phyloP scores from a whole-genome alignment of 1,140 invertebrate genomes.

The Nebria ingens region DNA sequence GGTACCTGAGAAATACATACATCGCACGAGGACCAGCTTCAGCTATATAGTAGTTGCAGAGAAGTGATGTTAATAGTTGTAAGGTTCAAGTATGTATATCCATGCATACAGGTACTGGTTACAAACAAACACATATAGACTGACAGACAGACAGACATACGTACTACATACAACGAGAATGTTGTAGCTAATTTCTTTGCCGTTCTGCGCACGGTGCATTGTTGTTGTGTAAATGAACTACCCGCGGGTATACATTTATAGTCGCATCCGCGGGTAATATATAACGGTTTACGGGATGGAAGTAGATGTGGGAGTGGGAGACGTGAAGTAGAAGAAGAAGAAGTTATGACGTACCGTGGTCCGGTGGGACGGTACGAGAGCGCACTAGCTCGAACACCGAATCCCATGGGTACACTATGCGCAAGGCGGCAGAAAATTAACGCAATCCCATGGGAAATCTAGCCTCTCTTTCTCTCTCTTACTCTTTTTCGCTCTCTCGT shows the following conservation, averaged over 20 bases:
- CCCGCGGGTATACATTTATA: conserved; percentile 4
- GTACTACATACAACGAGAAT: too few relatives aligned
- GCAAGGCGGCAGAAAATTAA: conserved; percentile 63
- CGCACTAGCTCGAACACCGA: conserved; percentile 34
- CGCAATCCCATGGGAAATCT: conserved; percentile 51
- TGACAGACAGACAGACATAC: too few relatives aligned
- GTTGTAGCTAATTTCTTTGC: conserved; percentile 3
- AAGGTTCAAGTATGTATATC: too few relatives aligned
- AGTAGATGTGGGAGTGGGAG: neutral
- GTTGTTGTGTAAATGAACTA: neutral
- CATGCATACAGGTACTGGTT: too few relatives aligned
- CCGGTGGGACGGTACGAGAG: conserved; percentile 24
- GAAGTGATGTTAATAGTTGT: too few relatives aligned
- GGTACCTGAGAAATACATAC: too few relatives aligned
- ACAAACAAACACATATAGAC: too few relatives aligned
- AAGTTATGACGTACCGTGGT: conserved; percentile 28
- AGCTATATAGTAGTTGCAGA: too few relatives aligned
- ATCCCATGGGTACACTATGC: conserved; percentile 51
- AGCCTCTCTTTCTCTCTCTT: conserved; percentile 29
- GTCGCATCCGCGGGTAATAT: conserved; percentile 16
- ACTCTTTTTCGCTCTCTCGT: neutral
- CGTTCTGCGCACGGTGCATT: conserved; percentile 1
- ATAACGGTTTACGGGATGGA: conserved; percentile 20
- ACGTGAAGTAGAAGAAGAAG: conserved; percentile 26
- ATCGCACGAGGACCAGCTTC: too few relatives aligned